Evolutionary conservation across 2,113 vertebrate genomes (phyloP).

Genomic region (Cavia porcellus): DNA sequence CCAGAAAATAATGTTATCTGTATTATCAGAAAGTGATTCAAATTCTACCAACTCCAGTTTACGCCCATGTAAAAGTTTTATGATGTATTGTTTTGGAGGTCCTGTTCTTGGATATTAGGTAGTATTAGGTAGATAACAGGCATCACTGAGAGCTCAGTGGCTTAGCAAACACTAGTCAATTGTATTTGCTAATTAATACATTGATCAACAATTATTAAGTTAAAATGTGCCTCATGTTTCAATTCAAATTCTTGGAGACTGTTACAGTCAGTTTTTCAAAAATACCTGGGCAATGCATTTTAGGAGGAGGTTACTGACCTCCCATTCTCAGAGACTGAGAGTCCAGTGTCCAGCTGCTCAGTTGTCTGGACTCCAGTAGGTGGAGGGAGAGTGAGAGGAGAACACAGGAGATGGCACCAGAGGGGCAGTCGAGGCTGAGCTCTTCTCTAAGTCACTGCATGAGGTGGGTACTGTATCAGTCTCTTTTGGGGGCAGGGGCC

Average conservation of each 20-base stretch:
- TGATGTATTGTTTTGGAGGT: background rate
- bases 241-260: background rate
- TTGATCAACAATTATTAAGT: background rate
- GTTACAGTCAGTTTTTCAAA: background rate
- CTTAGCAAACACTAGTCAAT: background rate
- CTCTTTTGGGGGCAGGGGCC: background rate
- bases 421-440: background rate
- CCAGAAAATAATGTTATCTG: background rate
- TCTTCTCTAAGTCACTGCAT: background rate
- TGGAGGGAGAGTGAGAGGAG: background rate
- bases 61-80: background rate
- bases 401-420: background rate
- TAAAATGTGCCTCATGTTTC: background rate
- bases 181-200: background rate
- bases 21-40: background rate
- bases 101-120: background rate
- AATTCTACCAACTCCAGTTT: background rate
- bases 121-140: background rate
- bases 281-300: background rate
- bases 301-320: background rate
- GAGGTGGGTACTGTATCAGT: background rate
- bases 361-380: background rate
- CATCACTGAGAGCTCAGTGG: background rate
- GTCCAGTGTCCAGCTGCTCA: background rate
- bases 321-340: background rate